Base-by-base conservation (phyloP, 2,797 vertebrate species). In the Xenentodon cancila region DNA sequence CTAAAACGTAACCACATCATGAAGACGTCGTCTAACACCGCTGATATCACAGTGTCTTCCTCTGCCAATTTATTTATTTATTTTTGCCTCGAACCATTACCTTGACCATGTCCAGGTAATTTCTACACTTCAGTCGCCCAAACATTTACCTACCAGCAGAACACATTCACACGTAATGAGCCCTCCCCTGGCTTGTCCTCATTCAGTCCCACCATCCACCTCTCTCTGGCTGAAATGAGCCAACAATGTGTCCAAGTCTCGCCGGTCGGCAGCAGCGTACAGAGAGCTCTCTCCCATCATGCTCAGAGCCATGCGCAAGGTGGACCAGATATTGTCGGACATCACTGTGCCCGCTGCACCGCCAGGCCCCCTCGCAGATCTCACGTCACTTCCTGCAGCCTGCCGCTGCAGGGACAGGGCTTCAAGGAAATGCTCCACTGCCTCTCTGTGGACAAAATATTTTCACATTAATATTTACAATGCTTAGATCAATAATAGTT, bases 281-380 rank as follows among this genome's bases (percentile, higher is more conserved):
- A 98, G 92, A 9, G 96, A 93, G 27, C 96, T 99, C 87, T 98
- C 97, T 61, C 98, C 97, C 91, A 99, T 94, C 97, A 99, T 99
- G 85, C 97, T 99, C 42, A 99, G 92, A 2, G 97, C 97, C 96
- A 99, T 96, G 58, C 98, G 96, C 69, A 99, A 91, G 0, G 97
- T 99, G 85, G 95, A 98, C 98, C 98, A 99, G 90, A 99, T 99
- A 92, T 99, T 99, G 92, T 99, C 98, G 0, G 98, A 99, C 97
- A 98, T 99, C 73, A 94, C 74, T 7, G 91, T 90, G 53, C 95
- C 95, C 0, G 96, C 96, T 2, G 91, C 92, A 19, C 94, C 92
- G 32, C 93, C 94, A 0, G 95, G 95, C 0, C 95, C 96, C 40
- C 93, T 88, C 19, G 93, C 91, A 21, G 94, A 96, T 85, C 80